A percentile compares a stretch with the other conserved stretches of the same genome.
phyloP scores from a whole-genome alignment of 1,140 invertebrate species.

The Eubasilissa regina region DNA sequence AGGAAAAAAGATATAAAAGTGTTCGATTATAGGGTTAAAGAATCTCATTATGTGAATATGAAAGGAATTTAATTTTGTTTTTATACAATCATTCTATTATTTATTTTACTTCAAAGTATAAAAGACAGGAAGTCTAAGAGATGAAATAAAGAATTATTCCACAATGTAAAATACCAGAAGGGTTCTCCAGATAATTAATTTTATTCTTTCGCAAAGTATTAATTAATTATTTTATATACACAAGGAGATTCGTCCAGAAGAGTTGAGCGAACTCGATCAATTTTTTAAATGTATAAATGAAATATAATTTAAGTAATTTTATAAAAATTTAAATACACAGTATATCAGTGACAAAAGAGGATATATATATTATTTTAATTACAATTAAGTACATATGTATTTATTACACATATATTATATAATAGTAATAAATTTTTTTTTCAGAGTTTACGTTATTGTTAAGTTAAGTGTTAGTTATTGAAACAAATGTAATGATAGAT shows the following conservation, averaged over 20 bases:
- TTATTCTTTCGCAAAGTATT: not conserved
- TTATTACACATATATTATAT: no score
- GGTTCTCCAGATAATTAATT: not conserved
- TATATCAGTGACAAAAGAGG: no score
- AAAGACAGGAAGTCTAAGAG: not conserved
- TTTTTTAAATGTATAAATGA: no score
- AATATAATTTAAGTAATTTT: no score
- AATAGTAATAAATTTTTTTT: no score
- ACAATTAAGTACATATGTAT: no score
- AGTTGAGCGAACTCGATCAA: no score
- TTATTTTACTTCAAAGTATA: not conserved
- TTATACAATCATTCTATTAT: not conserved
- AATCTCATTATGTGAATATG: not conserved
- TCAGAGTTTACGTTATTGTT: no score
- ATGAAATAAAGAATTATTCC: not conserved
- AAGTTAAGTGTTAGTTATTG: no score
- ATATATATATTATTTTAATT: no score
- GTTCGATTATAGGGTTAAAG: conserved; percentile 15
- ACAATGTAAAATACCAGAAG: not conserved
- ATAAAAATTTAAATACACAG: no score
- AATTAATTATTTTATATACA: conserved; percentile 12
- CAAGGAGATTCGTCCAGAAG: not conserved
- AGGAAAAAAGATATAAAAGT: conserved; percentile 12
- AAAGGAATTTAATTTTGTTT: conserved; percentile 11
- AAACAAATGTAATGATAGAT: no score